Evolutionary conservation across 2,888 invertebrate species (phyloP), one percentile per base, ranked within the genome.

Genomic region (Orthosia cruda): DNA sequence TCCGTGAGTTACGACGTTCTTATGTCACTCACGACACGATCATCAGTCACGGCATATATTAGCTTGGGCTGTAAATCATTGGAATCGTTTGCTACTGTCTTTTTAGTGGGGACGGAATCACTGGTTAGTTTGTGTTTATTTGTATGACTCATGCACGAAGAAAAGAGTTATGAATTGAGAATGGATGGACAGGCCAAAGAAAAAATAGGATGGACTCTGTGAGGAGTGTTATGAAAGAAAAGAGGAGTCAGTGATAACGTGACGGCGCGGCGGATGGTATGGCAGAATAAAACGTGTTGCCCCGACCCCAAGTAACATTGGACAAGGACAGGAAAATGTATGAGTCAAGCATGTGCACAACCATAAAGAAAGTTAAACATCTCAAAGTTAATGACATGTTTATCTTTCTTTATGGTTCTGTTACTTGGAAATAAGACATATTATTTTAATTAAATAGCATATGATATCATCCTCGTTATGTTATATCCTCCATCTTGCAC

Each of bases 1-100:
- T 83, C 84, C 84, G 70, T 67, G 64, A 67, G 73, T 81, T 81
- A 73, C 73, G 63, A 26, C 15, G 71, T 59, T 62, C 68, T 83
- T 79, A 73, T 73, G 73, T 77, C 77, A 80, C 63, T 32, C 18
- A 16, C 20, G 32, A 5, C 11, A 52, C 54, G 45, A 57, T 57
- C 64, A 68, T 65, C 66, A 77, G 67, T 58, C 67, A 68, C 64
- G 57, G 66, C 15, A 67, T 69, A 47, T 58, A 75, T 75, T 54
- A 58, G 32, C 49, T 67, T n/a, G 11, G 45, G 26, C 57, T 61
- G 40, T 75, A 55, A 64, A 74, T 68, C 64, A 65, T 65, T 64
- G 55, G 18, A 47, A 64, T 55, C 32, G 47, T 54, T 63, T 49
- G 52, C 49, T 16, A 23, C 40, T 50, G 79, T 32, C 49, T 63